phyloP scores from a whole-genome alignment of 2,797 vertebrate species.

The Cirrhinus molitorella region DNA sequence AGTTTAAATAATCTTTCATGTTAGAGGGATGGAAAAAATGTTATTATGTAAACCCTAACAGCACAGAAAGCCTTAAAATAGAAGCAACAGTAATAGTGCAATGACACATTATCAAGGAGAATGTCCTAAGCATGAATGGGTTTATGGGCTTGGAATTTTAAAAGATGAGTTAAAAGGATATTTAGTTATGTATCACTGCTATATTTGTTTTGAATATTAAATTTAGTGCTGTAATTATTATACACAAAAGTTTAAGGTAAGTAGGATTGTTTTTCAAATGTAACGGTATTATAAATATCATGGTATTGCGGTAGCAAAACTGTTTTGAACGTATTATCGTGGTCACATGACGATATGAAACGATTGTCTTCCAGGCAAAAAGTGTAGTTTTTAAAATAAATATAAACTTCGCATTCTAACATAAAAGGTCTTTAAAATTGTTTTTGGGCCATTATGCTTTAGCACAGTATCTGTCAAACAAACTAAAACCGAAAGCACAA shows the following conservation, averaged over 20 bases:
- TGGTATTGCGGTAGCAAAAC: too few species aligned
- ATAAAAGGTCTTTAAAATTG: too few species aligned
- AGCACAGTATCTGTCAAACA: too few species aligned
- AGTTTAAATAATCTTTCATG: neutral
- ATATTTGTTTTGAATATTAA: neutral
- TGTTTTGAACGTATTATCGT: too few species aligned
- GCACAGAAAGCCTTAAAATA: neutral
- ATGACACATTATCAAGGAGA: constrained; percentile 13
- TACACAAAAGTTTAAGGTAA: neutral
- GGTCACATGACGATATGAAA: too few species aligned
- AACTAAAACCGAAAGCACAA: too few species aligned
- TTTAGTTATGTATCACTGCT: neutral
- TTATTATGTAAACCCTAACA: constrained; percentile 12
- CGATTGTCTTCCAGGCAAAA: too few species aligned
- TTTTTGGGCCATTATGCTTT: too few species aligned
- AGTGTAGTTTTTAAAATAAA: too few species aligned
- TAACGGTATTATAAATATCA: too few species aligned
- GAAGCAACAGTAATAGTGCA: neutral
- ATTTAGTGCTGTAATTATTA: neutral
- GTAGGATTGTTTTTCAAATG: too few species aligned
- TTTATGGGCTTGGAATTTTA: neutral
- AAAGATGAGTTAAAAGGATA: neutral
- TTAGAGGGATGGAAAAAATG: neutral
- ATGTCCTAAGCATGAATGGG: neutral
- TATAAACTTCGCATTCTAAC: too few species aligned